phyloP scores from a whole-genome alignment of 2,797 vertebrate genomes.

The Sebastes ruberrimus region DNA sequence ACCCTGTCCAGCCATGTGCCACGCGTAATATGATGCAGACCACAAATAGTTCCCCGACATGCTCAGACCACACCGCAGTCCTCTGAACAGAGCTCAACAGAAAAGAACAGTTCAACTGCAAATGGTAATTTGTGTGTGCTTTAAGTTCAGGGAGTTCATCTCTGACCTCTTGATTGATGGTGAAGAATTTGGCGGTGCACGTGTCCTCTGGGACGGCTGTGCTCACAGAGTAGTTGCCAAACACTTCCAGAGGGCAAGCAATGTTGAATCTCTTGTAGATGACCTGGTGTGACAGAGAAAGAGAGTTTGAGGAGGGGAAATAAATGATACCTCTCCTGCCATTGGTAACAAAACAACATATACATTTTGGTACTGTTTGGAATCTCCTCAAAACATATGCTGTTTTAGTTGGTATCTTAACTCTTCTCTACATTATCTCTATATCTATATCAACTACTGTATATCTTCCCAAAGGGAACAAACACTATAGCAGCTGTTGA shows the following conservation, averaged over 20 bases:
- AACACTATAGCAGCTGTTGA: background rate
- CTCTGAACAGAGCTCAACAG: background rate
- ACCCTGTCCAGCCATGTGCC: background rate
- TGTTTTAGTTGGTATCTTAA: background rate
- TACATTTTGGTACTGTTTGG: background rate
- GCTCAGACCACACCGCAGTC: background rate
- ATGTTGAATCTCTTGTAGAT: conserved; percentile 95
- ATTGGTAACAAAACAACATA: background rate
- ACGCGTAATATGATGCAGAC: conserved; percentile 35
- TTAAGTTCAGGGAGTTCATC: background rate
- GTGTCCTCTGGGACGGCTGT: conserved; percentile 42
- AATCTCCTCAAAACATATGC: background rate
- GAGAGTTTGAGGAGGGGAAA: background rate
- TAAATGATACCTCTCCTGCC: background rate
- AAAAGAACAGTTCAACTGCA: background rate
- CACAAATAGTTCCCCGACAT: conserved; percentile 38
- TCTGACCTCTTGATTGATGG: conserved; percentile 83
- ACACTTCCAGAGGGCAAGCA: conserved; percentile 77
- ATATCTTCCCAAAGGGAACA: background rate
- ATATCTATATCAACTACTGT: background rate
- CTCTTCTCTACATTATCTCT: background rate
- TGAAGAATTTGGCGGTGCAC: conserved; percentile 75
- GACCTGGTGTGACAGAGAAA: conserved; percentile 81
- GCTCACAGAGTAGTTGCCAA: conserved; percentile 64
- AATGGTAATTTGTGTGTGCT: background rate